Evolutionary conservation across 2,797 vertebrate species (phyloP), one percentile per base, ranked within the genome.

Genomic region (Petrocephalus schoutedeni): DNA sequence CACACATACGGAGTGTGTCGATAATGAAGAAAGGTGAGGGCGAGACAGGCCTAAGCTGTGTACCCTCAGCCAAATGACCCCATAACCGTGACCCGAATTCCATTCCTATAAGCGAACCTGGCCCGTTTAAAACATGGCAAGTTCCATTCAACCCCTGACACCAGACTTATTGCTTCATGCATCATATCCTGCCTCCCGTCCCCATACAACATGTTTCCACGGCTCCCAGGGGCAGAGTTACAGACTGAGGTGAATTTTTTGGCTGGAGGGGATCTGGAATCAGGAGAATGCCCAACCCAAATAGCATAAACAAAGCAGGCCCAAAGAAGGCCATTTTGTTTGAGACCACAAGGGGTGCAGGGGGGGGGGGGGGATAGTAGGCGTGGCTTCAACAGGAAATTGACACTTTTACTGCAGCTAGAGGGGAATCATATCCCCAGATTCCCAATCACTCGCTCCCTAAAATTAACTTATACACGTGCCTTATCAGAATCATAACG

Each of bases 301-400:
- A 91, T 93, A 95, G 94, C 93, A 94, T 90, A 95, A 96, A 96
- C 94, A 96, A 93, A 93, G 77, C 89, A 91, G 88, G 89, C 89
- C 51, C 56, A 84, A 87, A 90, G 92, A 91, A 91, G 89, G 91
- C 23, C 61, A 67, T 89, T 88, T 94, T 95, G 92, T 95, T 95
- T 94, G 94, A 94, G 95, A 92, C 92, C 95, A 95, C 92, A 88
- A 87, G 87, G 89, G 94, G 51, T 94, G 92, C 0, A 12, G 91
- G 32, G 53, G 86, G 36, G 1, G 9, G 41, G 21, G 14, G 61
- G 21, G 21, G 14, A n/a, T n/a, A 19, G 80, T 45, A 2, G 71
- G 51, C 41, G 8, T 1, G 53, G 32, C 80, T 64, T 83, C 59
- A 71, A 61, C 53, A 71, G 71, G 54, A 87, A 56, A 86, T 36